phyloP scores from a whole-genome alignment of 2,113 vertebrate species.

The Tachuris rubrigastra region DNA sequence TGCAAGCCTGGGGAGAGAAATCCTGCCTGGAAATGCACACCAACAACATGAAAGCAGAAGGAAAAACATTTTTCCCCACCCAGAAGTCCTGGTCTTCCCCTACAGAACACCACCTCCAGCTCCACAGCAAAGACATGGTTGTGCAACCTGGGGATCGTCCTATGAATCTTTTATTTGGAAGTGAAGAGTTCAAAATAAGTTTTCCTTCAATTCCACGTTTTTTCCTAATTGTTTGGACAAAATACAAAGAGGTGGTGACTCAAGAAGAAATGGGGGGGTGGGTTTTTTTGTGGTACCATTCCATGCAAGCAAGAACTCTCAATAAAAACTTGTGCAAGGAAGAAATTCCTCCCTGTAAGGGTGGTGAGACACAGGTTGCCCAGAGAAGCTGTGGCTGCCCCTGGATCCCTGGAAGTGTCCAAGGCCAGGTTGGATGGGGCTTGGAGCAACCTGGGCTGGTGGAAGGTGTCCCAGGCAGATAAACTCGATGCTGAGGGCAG shows the following conservation, averaged over 20 bases:
- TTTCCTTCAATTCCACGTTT: neutral
- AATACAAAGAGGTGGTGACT: neutral
- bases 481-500: neutral
- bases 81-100: too few species aligned
- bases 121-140: neutral
- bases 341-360: neutral
- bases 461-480: neutral
- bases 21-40: neutral
- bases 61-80: neutral
- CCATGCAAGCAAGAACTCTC: neutral
- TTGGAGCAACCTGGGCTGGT: too few species aligned
- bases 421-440: neutral
- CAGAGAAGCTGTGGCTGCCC: neutral
- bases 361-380: neutral
- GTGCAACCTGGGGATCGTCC: neutral
- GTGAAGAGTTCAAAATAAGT: neutral
- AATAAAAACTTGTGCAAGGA: neutral
- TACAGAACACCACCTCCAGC: neutral
- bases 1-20: neutral
- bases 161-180: neutral
- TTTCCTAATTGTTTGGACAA: neutral
- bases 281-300: fast-evolving
- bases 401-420: neutral
- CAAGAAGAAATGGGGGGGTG: neutral
- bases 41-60: fast-evolving